Evolutionary conservation across 2,888 invertebrate species (phyloP).

Genomic region (Formica aserva): DNA sequence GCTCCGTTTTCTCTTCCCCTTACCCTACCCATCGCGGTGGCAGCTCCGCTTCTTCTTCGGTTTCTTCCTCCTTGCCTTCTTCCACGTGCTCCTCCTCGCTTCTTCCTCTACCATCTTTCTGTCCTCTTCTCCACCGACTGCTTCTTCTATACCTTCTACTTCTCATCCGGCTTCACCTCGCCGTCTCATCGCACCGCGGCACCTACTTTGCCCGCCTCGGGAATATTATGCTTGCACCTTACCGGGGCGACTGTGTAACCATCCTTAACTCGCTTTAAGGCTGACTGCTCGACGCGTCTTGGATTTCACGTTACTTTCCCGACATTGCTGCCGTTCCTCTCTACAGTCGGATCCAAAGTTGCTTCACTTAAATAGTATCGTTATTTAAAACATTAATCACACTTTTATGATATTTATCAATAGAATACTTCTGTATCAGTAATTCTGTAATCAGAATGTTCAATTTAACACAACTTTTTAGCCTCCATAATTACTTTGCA

Average conservation of each 20-base stretch:
- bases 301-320: constrained; percentile 68
- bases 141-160: constrained; percentile 53
- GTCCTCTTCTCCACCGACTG: constrained; percentile 13
- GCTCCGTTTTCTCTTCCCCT: constrained; percentile 45
- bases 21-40: constrained; percentile 43
- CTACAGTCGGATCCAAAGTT: constrained; percentile 55
- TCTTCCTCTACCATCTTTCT: constrained; percentile 24
- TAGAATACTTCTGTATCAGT: neutral
- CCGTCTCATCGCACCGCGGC: constrained; percentile 72
- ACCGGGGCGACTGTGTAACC: constrained; percentile 73
- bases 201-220: constrained; percentile 76
- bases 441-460: neutral
- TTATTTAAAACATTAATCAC: constrained; percentile 1
- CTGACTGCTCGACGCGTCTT: constrained; percentile 71
- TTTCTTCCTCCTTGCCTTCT: constrained; percentile 54
- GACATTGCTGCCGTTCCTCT: constrained; percentile 17
- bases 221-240: constrained; percentile 78
- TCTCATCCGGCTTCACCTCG: constrained; percentile 74
- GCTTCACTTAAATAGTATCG: neutral
- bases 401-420: neutral
- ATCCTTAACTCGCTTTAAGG: constrained; percentile 73
- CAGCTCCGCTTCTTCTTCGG: constrained; percentile 57
- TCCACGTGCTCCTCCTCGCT: constrained; percentile 40
- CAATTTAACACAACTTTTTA: neutral
- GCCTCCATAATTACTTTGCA: neutral